Percentiles rank a stretch among this genome's conserved stretches.
These are phyloP conservation scores for Heliconius melpomene DNA, from an alignment of 1,140 invertebrate genomes.

Conservation along the genomic window DNA sequence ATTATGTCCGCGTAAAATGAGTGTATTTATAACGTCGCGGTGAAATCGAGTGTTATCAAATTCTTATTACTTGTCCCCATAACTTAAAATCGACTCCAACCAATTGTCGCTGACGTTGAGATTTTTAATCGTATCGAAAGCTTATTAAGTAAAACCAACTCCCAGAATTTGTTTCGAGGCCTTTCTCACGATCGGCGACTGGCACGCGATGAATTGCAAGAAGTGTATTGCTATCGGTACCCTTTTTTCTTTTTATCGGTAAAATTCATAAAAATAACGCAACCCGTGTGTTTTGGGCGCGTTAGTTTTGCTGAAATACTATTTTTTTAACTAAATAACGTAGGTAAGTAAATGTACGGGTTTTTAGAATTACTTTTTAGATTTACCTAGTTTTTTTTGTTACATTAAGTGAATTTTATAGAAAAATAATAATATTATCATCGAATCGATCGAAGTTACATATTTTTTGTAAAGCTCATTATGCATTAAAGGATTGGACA, in stretches of 20 bases:
- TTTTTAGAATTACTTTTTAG: no score
- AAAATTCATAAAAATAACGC: background rate
- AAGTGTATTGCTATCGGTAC: background rate
- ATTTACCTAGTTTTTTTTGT: no score
- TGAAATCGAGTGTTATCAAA: slow-evolving; percentile 1
- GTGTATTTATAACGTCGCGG: background rate
- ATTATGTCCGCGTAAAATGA: no score
- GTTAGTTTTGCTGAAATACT: background rate
- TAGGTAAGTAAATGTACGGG: no score
- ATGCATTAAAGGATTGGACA: slow-evolving; percentile 2
- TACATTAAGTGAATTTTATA: no score
- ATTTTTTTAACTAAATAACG: background rate
- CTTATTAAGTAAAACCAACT: slow-evolving; percentile 12
- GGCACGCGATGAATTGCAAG: slow-evolving; percentile 12
- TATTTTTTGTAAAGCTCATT: background rate
- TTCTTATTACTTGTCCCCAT: background rate
- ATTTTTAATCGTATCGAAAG: slow-evolving; percentile 12
- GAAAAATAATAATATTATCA: background rate
- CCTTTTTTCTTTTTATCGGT: background rate
- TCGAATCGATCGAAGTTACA: background rate
- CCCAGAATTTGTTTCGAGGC: slow-evolving; percentile 12
- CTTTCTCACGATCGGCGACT: background rate
- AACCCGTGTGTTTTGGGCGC: background rate
- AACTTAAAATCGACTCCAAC: background rate
- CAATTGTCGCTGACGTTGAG: background rate